Conservation (phyloP, 2,888 invertebrate genomes). For the Melinaea menophilus region DNA sequence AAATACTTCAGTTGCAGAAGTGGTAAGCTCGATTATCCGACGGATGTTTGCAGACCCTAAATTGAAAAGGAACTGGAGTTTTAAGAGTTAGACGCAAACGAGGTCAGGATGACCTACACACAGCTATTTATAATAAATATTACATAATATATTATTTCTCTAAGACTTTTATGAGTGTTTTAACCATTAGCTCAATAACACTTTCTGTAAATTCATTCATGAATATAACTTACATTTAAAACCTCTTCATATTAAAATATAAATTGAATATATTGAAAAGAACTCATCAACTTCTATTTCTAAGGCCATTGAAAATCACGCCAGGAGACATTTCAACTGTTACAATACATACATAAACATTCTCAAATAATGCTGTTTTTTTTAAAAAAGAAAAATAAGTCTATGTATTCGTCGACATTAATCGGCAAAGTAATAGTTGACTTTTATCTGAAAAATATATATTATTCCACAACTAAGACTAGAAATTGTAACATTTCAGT, state of each 20-base stretch:
- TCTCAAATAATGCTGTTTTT: not conserved
- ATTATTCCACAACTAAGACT: too few relatives aligned
- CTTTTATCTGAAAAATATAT: too few relatives aligned
- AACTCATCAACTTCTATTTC: conserved; percentile 7
- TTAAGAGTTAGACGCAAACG: too few relatives aligned
- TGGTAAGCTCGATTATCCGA: conserved; percentile 99
- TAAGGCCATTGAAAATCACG: conserved; percentile 1
- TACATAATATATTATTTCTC: not conserved
- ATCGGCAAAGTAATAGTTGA: not conserved
- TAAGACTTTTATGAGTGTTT: not conserved
- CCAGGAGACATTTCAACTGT: conserved; percentile 3
- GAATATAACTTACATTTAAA: not conserved
- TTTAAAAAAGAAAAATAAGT: not conserved
- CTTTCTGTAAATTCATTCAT: too few relatives aligned
- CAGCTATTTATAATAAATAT: conserved; percentile 32
- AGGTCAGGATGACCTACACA: too few relatives aligned
- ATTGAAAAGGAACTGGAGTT: too few relatives aligned
- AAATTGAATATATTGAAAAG: conserved; percentile 1
- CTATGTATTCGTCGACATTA: not conserved
- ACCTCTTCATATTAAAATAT: not conserved
- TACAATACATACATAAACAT: not conserved
- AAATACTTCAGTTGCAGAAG: conserved; percentile 78
- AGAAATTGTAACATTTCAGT: too few relatives aligned
- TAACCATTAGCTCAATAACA: too few relatives aligned
- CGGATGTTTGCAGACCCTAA: conserved; percentile 98